phyloP scores from a whole-genome alignment of 2,797 vertebrate species.

The Cirrhinus mrigala region DNA sequence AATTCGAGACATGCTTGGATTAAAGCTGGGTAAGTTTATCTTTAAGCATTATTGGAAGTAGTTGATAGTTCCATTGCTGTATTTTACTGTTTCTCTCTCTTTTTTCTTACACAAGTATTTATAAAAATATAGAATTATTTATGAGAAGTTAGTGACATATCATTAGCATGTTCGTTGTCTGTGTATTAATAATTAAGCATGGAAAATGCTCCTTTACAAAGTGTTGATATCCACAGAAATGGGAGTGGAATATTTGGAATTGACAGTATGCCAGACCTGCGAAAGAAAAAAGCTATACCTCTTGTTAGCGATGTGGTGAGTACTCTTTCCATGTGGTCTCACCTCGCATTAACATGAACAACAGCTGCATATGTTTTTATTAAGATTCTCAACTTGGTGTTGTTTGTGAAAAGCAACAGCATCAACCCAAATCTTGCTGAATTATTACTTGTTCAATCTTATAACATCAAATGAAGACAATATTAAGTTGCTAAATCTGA shows the following conservation, averaged over 20 bases:
- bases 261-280: slow-evolving; percentile 98
- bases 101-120: slow-evolving; percentile 3
- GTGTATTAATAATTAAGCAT: slow-evolving; percentile 14
- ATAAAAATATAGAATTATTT: not conserved
- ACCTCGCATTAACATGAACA: not conserved
- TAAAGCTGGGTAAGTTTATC: slow-evolving; percentile 87
- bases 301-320: slow-evolving; percentile 99
- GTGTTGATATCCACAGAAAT: slow-evolving; percentile 74
- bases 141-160: not conserved
- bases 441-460: not conserved
- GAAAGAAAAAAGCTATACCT: slow-evolving; percentile 93
- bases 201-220: slow-evolving; percentile 1
- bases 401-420: not conserved
- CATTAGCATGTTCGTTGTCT: not conserved
- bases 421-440: not conserved
- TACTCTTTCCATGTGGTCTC: slow-evolving; percentile 46
- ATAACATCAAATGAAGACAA: not conserved
- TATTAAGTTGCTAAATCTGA: not conserved
- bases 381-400: not conserved
- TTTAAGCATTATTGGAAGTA: not conserved
- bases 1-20: slow-evolving; percentile 86
- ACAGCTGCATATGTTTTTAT: not conserved
- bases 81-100: not conserved
- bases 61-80: not conserved
- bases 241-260: slow-evolving; percentile 95